These are phyloP conservation scores for Redunca redunca DNA, from an alignment of 2,113 vertebrate species.

Conservation along the genomic window DNA sequence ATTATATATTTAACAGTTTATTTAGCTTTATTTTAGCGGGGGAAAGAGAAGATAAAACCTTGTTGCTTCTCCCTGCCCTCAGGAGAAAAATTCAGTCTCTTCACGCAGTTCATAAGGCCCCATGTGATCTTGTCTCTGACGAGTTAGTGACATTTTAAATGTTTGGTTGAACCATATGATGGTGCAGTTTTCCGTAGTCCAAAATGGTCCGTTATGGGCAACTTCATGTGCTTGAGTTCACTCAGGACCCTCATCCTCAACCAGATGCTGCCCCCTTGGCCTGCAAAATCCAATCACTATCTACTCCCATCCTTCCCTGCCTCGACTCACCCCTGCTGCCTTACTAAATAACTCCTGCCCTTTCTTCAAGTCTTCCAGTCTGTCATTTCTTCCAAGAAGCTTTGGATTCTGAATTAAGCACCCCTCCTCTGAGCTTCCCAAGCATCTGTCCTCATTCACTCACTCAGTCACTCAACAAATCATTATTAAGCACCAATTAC, in stretches of 20 bases:
- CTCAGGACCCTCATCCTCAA: neutral
- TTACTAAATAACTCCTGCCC: neutral
- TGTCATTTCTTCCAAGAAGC: neutral
- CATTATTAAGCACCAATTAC: neutral
- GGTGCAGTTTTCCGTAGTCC: neutral
- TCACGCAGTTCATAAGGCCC: neutral
- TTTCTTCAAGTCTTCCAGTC: neutral
- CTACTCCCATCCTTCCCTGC: fast-evolving
- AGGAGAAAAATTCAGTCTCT: neutral
- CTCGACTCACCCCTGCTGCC: no score
- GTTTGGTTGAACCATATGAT: neutral
- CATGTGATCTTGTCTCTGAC: neutral
- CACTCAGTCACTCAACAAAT: neutral
- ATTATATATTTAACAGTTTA: neutral
- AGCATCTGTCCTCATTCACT: neutral
- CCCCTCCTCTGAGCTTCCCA: neutral
- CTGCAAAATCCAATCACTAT: neutral
- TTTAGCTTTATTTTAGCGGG: neutral
- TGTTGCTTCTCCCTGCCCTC: neutral
- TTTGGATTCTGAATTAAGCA: neutral
- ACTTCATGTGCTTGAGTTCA: neutral
- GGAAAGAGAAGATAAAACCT: neutral
- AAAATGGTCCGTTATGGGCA: neutral
- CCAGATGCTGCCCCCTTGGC: fast-evolving
- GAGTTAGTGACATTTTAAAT: neutral